Evolutionary conservation across 2,113 vertebrate genomes (phyloP), one percentile per base, ranked within the genome.

Genomic region (Myxocyprinus asiaticus): DNA sequence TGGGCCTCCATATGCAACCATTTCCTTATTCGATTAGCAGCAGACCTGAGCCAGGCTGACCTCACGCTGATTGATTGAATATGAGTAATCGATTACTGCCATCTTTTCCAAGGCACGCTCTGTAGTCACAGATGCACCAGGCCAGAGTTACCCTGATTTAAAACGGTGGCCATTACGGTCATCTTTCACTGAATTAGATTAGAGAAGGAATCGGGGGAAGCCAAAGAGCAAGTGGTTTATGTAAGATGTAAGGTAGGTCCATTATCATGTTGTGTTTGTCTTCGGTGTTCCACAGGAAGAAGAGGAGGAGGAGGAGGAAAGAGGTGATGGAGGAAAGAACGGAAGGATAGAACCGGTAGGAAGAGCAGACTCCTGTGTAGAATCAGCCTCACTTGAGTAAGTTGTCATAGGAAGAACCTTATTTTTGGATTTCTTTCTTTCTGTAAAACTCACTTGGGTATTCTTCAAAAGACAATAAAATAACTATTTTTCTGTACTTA

Each of bases 271-370:
- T 22, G 58, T 22, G 44, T 48, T 12, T 53, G 83, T 12, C 70
- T 56, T 48, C 74, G 43, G 2, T 76, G 64, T 44, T 43, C 14
- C 2, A 51, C 71, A 91, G 83, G 88, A 89, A 11, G 86, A 96
- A 90, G 86, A 96, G 89, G 96, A 95, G 77, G 95, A 95, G 75
- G 91, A 85, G 48, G 95, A 95, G 75, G 91, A 85, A 45, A 87
- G 85, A 72, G 85, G 47, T 72, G 84, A 91, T 2, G 95, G 96
- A 67, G 94, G 94, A 62, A 94, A 95, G 76, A 96, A 90, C 63
- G 95, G 96, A 67, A 91, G 97, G 69, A 96, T 96, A 51, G 97
- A 97, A 80, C 97, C 97, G 1, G 91, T 98, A 67, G 96, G 96
- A 70, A 94, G 98, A 48, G 96, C 96, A 0, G 97, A 98, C 85